A percentile compares a stretch with the other conserved stretches of the same genome.
Evolutionary conservation across 2,888 invertebrate species (phyloP).

Genomic region (Anarsia innoxiella): DNA sequence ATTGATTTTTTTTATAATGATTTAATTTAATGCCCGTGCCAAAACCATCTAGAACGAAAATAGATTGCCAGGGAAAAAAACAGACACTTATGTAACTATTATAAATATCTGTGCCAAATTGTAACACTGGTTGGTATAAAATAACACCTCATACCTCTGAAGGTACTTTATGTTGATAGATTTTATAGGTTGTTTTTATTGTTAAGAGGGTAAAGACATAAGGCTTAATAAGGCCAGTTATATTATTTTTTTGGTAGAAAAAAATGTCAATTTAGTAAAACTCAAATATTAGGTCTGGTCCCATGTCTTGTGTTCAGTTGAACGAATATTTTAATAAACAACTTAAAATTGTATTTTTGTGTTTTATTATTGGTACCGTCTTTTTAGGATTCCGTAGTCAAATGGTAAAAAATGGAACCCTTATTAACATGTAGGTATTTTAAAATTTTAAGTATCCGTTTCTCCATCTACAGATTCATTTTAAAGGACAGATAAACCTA

Average conservation of each 20-base stretch:
- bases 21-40: constrained; percentile 10
- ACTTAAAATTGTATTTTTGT: constrained; percentile 54
- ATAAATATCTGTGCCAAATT: constrained; percentile 62
- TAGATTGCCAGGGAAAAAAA: constrained; percentile 15
- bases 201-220: constrained; percentile 67
- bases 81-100: constrained; percentile 26
- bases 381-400: no score
- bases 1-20: constrained; percentile 19
- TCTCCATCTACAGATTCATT: no score
- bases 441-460: no score
- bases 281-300: constrained; percentile 70
- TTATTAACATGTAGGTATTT: no score
- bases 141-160: constrained; percentile 42
- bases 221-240: constrained; percentile 40
- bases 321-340: constrained; percentile 76
- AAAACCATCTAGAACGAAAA: constrained; percentile 16
- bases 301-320: constrained; percentile 72
- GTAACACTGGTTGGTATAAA: constrained; percentile 32
- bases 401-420: no score
- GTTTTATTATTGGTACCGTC: no score
- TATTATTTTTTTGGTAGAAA: constrained; percentile 53
- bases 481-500: no score
- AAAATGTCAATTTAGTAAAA: constrained; percentile 65
- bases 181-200: constrained; percentile 75
- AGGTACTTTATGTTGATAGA: constrained; percentile 65